Evolutionary conservation across 2,888 invertebrate species (phyloP).

Genomic region (Ethmia dodecea): DNA sequence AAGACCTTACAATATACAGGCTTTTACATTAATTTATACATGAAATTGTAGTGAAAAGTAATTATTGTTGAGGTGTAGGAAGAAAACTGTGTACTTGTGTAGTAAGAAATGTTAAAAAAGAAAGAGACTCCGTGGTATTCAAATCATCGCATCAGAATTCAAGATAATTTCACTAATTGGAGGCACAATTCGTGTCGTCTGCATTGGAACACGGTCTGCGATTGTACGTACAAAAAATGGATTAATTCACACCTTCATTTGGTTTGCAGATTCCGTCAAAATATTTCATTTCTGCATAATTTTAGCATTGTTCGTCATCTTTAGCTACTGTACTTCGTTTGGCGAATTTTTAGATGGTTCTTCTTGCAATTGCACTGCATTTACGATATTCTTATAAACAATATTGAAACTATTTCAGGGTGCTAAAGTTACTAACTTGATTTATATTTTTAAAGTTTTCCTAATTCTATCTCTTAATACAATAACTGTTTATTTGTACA

Average conservation of each 20-base stretch:
- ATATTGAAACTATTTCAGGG: too few relatives aligned
- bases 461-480: too few relatives aligned
- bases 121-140: slow-evolving; percentile 66
- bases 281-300: background rate
- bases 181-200: slow-evolving; percentile 51
- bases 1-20: too few relatives aligned
- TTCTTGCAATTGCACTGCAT: slow-evolving; percentile 46
- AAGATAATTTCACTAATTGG: slow-evolving; percentile 57
- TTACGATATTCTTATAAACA: slow-evolving; percentile 27
- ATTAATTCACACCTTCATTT: slow-evolving; percentile 1
- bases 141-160: slow-evolving; percentile 55
- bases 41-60: too few relatives aligned
- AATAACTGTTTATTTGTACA: too few relatives aligned
- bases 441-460: too few relatives aligned
- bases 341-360: background rate
- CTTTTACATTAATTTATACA: too few relatives aligned
- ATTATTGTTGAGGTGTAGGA: too few relatives aligned
- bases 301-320: background rate
- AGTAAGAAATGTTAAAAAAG: slow-evolving; percentile 61
- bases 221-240: slow-evolving; percentile 49
- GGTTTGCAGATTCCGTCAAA: slow-evolving; percentile 5
- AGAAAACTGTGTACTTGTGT: background rate
- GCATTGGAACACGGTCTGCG: slow-evolving; percentile 62
- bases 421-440: too few relatives aligned
- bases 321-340: background rate